phyloP scores from a whole-genome alignment of 30 jellyfish, hydroid and myxozoan species.

The Hydractinia symbiolongicarpus region DNA sequence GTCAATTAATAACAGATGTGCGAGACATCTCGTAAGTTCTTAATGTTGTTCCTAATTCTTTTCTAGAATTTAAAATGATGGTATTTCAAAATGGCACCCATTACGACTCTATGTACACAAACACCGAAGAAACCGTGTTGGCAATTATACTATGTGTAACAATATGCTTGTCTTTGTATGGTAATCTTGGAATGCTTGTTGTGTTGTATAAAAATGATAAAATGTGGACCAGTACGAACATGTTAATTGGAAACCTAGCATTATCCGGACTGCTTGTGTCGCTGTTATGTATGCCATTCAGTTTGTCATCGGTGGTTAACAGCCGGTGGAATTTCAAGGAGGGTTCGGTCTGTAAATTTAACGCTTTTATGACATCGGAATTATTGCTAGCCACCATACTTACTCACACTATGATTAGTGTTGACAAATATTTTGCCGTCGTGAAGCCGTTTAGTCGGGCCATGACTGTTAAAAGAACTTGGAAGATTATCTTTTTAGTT shows the following conservation, averaged over 20 bases:
- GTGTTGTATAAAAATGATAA: conserved; percentile 63
- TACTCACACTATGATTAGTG: conserved; percentile 85
- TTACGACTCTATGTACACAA: conserved; percentile 42
- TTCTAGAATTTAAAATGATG: neutral
- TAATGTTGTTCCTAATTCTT: too few relatives aligned
- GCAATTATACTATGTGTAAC: conserved; percentile 41
- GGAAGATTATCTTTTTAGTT: conserved; percentile 21
- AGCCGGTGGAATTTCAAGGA: conserved; percentile 69
- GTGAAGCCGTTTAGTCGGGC: conserved; percentile 93
- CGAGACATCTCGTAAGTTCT: too few relatives aligned
- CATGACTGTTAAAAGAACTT: conserved; percentile 63
- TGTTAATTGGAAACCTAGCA: conserved; percentile 86
- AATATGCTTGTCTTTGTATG: conserved; percentile 52
- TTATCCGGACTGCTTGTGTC: conserved; percentile 56
- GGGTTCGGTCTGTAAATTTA: conserved; percentile 65
- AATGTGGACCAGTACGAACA: conserved; percentile 94
- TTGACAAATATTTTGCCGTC: conserved; percentile 83
- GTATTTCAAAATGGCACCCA: neutral
- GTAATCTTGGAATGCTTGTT: conserved; percentile 61
- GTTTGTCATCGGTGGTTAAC: conserved; percentile 44
- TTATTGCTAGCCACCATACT: conserved; percentile 63
- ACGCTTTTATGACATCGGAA: conserved; percentile 73
- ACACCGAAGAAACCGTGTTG: conserved; percentile 36
- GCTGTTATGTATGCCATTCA: conserved; percentile 76
- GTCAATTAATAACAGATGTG: too few relatives aligned